Evolutionary conservation across 2,888 invertebrate species (phyloP), one percentile per base, ranked within the genome.

Genomic region (Thymelicus sylvestris): DNA sequence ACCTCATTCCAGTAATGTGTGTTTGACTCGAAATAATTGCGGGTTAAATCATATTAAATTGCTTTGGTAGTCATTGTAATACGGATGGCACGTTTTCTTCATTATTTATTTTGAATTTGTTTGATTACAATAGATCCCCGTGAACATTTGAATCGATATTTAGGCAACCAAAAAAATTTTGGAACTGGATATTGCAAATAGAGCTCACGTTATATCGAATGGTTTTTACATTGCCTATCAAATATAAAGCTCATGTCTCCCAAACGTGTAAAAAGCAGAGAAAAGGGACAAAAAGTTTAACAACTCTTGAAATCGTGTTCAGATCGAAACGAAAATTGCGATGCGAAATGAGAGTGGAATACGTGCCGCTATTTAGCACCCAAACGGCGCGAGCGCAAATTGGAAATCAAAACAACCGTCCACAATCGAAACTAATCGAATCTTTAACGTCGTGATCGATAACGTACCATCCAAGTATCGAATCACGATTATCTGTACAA

Each of bases 321-420:
- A 83, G 86, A 88, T 89, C 81, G 87, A 88, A 88, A 83, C 85
- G 87, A 89, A 88, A 88, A 91, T 90, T 90, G 87, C 89, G 84
- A 85, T 84, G 83, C 82, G 83, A 85, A 84, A 82, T 81, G 80
- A 82, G 85, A 84, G 78, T 75, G 73, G 72, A 79, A 74, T 93
- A 92, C 93, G 93, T 93, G 93, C 91, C 84, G 89, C 93, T 92
- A 91, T 93, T 93, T 93, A 93, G 87, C 90, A 84, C 87, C 86
- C 83, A 90, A 90, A 88, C 88, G 86, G 86, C 84, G 91, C 89
- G 91, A 89, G 92, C 92, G 92, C 88, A 92, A 93, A 93, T 93
- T 93, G 92, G 89, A 93, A 92, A 93, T 93, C 93, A 93, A 93
- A 93, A 93, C 93, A 92, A 90, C 87, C 86, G 89, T 90, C 83